Evolutionary conservation across 35 echinoderm and acorn worm species (phyloP).

Genomic region (Apostichopus californicus): DNA sequence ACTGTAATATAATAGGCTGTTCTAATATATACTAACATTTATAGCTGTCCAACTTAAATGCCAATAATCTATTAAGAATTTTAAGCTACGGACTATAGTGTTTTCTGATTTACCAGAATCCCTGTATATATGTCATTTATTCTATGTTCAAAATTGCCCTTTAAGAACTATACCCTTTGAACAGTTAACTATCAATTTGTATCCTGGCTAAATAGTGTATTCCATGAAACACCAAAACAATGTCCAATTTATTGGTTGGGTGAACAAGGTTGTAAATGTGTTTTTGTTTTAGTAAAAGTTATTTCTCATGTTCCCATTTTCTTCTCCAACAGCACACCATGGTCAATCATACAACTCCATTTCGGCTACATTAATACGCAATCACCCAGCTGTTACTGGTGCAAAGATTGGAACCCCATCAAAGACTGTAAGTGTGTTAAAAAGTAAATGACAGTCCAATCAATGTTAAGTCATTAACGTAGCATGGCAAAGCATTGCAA

Average conservation of each 20-base stretch:
- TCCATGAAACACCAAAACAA: not conserved
- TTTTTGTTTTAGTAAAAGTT: not conserved
- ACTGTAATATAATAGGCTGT: not conserved
- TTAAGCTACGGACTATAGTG: too few relatives aligned
- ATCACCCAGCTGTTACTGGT: constrained; percentile 55
- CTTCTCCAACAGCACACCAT: constrained; percentile 13
- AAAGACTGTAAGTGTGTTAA: constrained; percentile 50
- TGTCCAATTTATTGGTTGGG: too few relatives aligned
- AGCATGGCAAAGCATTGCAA: too few relatives aligned
- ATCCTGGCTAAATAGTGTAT: not conserved
- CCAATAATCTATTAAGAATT: too few relatives aligned
- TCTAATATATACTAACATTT: not conserved
- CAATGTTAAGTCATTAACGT: too few relatives aligned
- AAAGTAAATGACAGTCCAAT: not conserved
- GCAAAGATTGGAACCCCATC: constrained; percentile 55
- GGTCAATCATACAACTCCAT: constrained; percentile 31
- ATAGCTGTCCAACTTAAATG: too few relatives aligned
- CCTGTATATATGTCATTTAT: not conserved
- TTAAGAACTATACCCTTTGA: not conserved
- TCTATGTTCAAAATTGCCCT: not conserved
- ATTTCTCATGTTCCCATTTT: not conserved
- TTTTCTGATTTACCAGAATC: too few relatives aligned
- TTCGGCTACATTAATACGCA: constrained; percentile 34
- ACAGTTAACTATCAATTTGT: not conserved
- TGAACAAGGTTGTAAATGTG: too few relatives aligned